A percentile compares a stretch with the other conserved stretches of the same genome.
phyloP scores from a whole-genome alignment of 2,113 vertebrate species.

The Theristicus caerulescens region DNA sequence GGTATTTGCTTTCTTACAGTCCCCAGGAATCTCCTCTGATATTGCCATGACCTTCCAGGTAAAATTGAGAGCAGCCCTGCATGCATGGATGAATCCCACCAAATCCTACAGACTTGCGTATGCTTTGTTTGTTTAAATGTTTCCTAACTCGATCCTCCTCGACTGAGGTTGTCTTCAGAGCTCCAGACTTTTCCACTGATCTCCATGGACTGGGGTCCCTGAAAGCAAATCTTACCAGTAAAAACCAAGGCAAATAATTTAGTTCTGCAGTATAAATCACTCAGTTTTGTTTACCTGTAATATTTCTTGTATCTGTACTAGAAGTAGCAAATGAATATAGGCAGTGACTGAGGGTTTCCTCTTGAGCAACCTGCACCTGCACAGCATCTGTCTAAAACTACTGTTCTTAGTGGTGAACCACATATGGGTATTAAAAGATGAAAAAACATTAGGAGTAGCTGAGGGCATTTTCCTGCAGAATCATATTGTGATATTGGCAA shows the following conservation, averaged over 20 bases:
- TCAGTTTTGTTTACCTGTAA: neutral
- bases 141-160: neutral
- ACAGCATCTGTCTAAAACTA: neutral
- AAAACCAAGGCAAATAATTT: neutral
- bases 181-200: neutral
- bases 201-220: neutral
- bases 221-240: neutral
- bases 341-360: neutral
- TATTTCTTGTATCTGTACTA: neutral
- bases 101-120: neutral
- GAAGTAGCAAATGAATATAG: neutral
- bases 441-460: neutral
- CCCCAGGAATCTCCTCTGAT: neutral
- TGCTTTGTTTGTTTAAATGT: neutral
- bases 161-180: neutral
- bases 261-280: neutral
- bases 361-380: neutral
- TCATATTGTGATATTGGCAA: neutral
- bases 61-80: neutral
- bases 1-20: neutral
- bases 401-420: neutral
- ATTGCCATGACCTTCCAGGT: neutral
- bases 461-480: neutral
- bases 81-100: neutral
- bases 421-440: neutral